phyloP scores from a whole-genome alignment of 2,113 vertebrate genomes.

The Phoenicopterus ruber region DNA sequence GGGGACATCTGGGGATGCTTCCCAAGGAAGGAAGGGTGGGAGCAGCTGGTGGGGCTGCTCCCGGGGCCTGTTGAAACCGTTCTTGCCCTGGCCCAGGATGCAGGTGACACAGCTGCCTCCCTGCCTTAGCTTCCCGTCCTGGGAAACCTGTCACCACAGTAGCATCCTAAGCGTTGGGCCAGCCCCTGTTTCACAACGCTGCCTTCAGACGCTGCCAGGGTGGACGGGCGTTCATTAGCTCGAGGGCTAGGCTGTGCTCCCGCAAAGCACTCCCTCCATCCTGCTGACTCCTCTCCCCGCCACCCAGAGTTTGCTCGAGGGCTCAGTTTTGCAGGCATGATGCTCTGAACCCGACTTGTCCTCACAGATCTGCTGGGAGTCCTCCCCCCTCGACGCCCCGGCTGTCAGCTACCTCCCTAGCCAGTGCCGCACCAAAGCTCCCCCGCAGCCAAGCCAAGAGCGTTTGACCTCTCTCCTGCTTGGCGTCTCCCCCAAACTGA shows the following conservation, averaged over 20 bases:
- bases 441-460: background rate
- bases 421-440: background rate
- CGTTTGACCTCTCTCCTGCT: background rate
- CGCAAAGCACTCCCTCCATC: background rate
- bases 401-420: background rate
- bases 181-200: background rate
- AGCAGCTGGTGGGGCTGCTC: background rate
- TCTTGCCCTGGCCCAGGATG: background rate
- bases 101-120: background rate
- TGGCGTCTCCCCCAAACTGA: background rate
- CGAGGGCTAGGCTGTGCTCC: background rate
- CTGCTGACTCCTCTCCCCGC: background rate
- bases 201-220: background rate
- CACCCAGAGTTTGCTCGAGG: background rate
- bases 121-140: background rate
- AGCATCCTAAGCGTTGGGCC: background rate
- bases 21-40: background rate
- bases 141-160: background rate
- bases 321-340: rapidly evolving
- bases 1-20: background rate
- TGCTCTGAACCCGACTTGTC: background rate
- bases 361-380: background rate
- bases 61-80: rapidly evolving
- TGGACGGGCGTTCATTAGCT: background rate
- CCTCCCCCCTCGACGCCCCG: background rate